Evolutionary conservation across 2,113 vertebrate genomes (phyloP).

Genomic region (Tinamus guttatus): DNA sequence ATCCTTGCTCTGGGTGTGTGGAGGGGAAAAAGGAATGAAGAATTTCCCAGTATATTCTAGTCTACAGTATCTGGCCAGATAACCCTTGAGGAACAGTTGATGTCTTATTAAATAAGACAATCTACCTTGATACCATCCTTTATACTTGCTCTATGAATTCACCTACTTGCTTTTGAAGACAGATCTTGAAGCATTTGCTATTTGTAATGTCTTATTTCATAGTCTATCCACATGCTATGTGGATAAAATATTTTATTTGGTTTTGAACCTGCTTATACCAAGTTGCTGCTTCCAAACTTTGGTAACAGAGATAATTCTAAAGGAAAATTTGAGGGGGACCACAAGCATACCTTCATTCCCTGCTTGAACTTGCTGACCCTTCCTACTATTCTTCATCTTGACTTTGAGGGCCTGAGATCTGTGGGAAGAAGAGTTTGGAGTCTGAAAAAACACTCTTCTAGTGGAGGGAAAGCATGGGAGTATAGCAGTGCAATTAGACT

Average conservation of each 20-base stretch:
- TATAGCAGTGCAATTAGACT: background rate
- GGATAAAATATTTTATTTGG: background rate
- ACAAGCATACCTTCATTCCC: too few relatives aligned
- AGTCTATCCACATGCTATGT: background rate
- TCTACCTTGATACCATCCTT: background rate
- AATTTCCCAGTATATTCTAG: background rate
- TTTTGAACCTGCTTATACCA: background rate
- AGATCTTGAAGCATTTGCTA: background rate
- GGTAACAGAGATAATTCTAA: background rate
- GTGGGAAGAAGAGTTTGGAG: background rate
- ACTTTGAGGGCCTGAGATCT: background rate
- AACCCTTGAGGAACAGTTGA: background rate
- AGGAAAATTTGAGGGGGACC: background rate
- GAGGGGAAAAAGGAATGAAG: background rate
- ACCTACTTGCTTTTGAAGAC: background rate
- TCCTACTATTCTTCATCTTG: background rate
- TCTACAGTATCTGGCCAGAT: background rate
- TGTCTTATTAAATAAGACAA: background rate
- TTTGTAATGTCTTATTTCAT: background rate
- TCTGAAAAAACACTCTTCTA: background rate
- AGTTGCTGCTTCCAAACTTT: background rate
- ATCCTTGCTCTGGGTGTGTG: background rate
- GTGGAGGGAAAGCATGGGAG: background rate
- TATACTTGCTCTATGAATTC: background rate
- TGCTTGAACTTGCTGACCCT: background rate